Base-by-base conservation (phyloP, 1,140 invertebrate genomes). In the Drosophila sulfurigaster region DNA sequence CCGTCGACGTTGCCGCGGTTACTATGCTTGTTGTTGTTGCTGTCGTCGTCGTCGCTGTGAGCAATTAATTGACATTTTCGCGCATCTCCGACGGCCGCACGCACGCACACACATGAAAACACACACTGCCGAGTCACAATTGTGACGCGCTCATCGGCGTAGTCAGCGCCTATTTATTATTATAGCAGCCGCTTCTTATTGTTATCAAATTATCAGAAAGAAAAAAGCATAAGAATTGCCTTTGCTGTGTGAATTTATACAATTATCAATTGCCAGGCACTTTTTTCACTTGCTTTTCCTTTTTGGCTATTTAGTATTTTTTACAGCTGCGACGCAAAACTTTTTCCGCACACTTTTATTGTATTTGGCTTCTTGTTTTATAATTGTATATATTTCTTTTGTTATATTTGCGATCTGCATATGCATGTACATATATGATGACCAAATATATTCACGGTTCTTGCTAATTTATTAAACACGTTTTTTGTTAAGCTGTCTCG, bases 1-100 rank as follows among this genome's bases (percentile, higher is more conserved):
- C 6, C 52, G 35, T 10, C 28, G 30, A 1, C 15, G 52, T 13
- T 13, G 30, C 11, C 30, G 52, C 11, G n/a, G 32, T 51, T 68
- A 54, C 46, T 62, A 15, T 63, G 45, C 46, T 58, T 67, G 49
- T 51, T 74, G 68, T 81, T 70, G 65, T 56, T 68, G 30, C 7
- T 3, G 20, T 75, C 35, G 56, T 56, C 64, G 56, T 80, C 78
- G 60, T 59, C 64, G 41, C 52, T 78, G 70, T 11, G 38, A 67
- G 16, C 67, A 78, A 82, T 87, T 87, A 87, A 88, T 88, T 88
- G 66, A 88, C 76, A 72, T 81, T 83, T 87, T 78, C 54, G 73
- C 80, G 83, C 83, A 83, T 89, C 80, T 81, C 72, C 54, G 16
- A 11, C 13, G 3, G 49, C 49, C 20, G 62, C 49, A 59, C 51